Base-by-base conservation (phyloP, 2,797 vertebrate genomes). In the Paratrypauchen microcephalus region DNA sequence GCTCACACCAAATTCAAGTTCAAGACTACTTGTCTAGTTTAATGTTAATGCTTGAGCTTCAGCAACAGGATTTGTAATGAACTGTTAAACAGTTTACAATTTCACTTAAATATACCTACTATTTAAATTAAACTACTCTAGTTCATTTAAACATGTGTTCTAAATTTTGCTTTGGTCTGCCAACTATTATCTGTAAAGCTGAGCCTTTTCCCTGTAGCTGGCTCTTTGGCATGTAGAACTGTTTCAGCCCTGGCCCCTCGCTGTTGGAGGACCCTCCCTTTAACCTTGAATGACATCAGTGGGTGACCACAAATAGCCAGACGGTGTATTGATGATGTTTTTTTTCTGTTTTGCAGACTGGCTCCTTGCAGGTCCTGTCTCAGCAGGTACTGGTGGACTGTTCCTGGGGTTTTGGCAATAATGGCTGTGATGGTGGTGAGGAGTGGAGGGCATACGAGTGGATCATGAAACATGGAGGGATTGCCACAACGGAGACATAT, bases 381-480 rank as follows among this genome's bases (percentile, higher is more conserved):
- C 94, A 96, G 75, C 94, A 96, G 91, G 93, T 93, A 83, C 86
- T 96, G 79, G 90, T 95, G 0, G 93, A 95, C 78, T 95, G 94
- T 63, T 92, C 92, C 26, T 94, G 90, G 94, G 94, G 94, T 69
- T 96, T 96, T 0, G 94, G 93, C 15, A 96, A 96, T 58, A 91
- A 93, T 0, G 94, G 91, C 58, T 96, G 94, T 0, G 95, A 95
- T 0, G 93, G 94, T 4, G 92, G 93, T 0, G 95, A 95, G 84
- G 94, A 96, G 78, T 96, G 92, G 94, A 80, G 95, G 36, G 93
- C 86, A 0, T 96, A 92, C 0, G 94, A 95, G 84, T 95, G 94
- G 94, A 92, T 94, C 58, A 94, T 94, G 89, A 95, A 93, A 63
- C 94, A 95, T 0, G 94, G 95, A 0, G 94, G 94, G 83, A 95